phyloP scores from a whole-genome alignment of 1,140 invertebrate genomes.

The Panonychus citri region DNA sequence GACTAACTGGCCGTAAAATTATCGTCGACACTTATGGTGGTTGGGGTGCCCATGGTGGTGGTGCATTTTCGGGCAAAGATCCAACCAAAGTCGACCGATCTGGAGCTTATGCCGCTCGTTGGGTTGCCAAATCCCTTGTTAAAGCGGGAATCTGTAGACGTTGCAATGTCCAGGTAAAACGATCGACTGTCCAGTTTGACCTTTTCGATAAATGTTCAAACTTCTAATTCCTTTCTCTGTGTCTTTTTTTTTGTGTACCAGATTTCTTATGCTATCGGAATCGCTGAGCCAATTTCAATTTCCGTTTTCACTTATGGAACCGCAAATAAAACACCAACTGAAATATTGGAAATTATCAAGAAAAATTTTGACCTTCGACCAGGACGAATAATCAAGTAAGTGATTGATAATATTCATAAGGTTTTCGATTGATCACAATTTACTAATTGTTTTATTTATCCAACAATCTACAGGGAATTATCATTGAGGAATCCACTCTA shows the following conservation, averaged over 20 bases:
- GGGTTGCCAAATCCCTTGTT: constrained; percentile 84
- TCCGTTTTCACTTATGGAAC: constrained; percentile 94
- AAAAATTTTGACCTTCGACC: constrained; percentile 94
- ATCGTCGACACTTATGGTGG: constrained; percentile 98
- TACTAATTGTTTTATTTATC: constrained; percentile 1
- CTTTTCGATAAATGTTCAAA: no score
- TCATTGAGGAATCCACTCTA: constrained; percentile 87
- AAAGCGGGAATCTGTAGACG: constrained; percentile 56
- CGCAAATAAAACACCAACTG: constrained; percentile 57
- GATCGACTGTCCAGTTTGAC: no score
- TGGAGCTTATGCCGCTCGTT: constrained; percentile 83
- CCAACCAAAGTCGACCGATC: constrained; percentile 91
- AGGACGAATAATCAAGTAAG: constrained; percentile 77
- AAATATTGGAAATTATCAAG: constrained; percentile 76
- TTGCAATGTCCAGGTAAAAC: background rate
- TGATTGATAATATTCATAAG: background rate
- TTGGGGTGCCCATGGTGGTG: constrained; percentile 85
- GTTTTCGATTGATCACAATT: background rate
- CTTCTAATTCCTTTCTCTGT: no score
- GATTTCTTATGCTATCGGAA: constrained; percentile 89
- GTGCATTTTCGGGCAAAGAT: constrained; percentile 87
- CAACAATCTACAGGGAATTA: constrained; percentile 47
- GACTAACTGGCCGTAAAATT: constrained; percentile 85
- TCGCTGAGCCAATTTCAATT: constrained; percentile 83
- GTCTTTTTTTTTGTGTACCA: constrained; percentile 18